Base-by-base conservation (phyloP, 2,113 vertebrate species). In the Elgaria multicarinata region DNA sequence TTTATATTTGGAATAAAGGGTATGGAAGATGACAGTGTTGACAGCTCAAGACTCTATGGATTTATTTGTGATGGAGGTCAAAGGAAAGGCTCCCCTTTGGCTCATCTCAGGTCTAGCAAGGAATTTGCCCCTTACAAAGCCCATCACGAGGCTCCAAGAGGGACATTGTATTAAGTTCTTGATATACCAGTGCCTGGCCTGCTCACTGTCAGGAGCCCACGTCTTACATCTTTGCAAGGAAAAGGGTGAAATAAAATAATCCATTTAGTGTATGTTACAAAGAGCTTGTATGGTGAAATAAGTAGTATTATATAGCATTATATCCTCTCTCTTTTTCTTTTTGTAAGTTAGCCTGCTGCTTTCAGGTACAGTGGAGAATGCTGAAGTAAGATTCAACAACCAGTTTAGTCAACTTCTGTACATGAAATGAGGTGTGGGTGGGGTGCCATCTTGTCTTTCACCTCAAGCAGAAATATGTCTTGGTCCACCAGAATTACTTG, bases 1-100 rank as follows among this genome's bases (percentile, higher is more conserved):
- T 76, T 90, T 90, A 36, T 44, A 88, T 31, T 42, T 91, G 84
- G 86, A 91, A 93, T 64, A 6, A 91, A 78, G 2, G 33, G 6
- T 66, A 55, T 58, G 12, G 53, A 66, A 90, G 64, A 58, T 20
- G 77, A 0, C 64, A 62, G 39, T 0, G 53, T 10, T 2, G 6
- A 85, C 74, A 82, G 1, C 28, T 76, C 75, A 64, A 77, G 55
- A 66, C 75, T n/a, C 12, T 42, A 24, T 7, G 20, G 50, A 78
- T 87, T 77, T 77, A 78, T 67, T 31, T 33, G n/a, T 87, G 16
- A 82, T 42, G 87, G 77, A 93, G 92, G 6, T 42, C 90, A 82
- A 9, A 22, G 86, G 13, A 28, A 71, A 83, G 89, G 55, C 20
- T 26, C 39, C 20, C 36, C 31, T 0, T 87, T 74, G 76, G 50